phyloP scores from a whole-genome alignment of 2,797 vertebrate genomes.

The Sebastes taczanowskii region DNA sequence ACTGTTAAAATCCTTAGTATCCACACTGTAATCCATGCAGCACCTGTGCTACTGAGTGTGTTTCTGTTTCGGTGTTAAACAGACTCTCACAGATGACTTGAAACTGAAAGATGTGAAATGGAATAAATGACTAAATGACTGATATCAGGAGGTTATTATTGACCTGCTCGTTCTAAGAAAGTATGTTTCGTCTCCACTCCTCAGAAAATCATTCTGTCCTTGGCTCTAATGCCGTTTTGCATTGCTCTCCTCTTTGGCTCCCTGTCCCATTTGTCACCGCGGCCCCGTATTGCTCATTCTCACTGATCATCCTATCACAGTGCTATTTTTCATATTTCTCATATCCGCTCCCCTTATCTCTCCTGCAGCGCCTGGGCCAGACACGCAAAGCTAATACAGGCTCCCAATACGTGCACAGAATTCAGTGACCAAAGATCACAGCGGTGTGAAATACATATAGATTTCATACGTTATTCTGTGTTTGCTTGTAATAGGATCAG shows the following conservation, averaged over 20 bases:
- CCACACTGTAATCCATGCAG: neutral
- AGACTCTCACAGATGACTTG: constrained; percentile 4
- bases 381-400: constrained; percentile 81
- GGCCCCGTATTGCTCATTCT: constrained; percentile 74
- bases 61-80: constrained; percentile 19
- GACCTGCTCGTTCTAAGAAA: constrained; percentile 55
- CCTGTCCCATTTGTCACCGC: constrained; percentile 80
- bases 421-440: constrained; percentile 72
- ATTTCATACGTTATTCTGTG: constrained; percentile 76
- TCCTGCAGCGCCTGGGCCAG: constrained; percentile 74
- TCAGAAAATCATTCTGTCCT: constrained; percentile 71
- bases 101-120: constrained; percentile 23
- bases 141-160: constrained; percentile 59
- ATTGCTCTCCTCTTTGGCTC: constrained; percentile 76
- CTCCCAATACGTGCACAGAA: constrained; percentile 75
- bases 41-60: neutral
- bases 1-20: neutral
- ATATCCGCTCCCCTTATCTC: constrained; percentile 83
- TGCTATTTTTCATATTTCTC: constrained; percentile 85
- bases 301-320: constrained; percentile 81
- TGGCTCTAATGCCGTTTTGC: constrained; percentile 70
- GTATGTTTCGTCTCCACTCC: constrained; percentile 51
- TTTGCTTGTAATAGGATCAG: constrained; percentile 73
- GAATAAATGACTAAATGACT: constrained; percentile 50
- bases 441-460: constrained; percentile 77